A percentile compares a stretch with the other conserved stretches of the same genome.
phyloP scores from a whole-genome alignment of 2,113 vertebrate species.

The Mus pahari region DNA sequence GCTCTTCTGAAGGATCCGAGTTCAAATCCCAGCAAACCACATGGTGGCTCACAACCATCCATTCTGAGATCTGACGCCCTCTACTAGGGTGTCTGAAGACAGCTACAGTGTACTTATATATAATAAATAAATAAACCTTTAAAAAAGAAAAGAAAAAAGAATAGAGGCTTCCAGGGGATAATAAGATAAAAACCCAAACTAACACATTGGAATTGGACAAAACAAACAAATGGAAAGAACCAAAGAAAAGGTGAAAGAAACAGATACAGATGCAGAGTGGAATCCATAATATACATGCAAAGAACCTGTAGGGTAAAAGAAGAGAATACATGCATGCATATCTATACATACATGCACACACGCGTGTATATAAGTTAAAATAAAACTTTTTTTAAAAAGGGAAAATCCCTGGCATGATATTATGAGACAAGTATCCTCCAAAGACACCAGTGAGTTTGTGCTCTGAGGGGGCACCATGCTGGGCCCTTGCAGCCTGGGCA shows the following conservation, averaged over 20 bases:
- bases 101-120: too few species aligned
- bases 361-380: background rate
- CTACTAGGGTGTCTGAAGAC: too few species aligned
- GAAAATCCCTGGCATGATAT: background rate
- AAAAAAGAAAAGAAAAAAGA: too few species aligned
- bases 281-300: too few species aligned
- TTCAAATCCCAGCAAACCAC: too few species aligned
- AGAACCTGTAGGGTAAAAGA: background rate
- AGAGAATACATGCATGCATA: background rate
- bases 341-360: background rate
- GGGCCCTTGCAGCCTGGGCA: too few species aligned
- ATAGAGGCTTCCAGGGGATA: background rate
- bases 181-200: background rate
- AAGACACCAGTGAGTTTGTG: too few species aligned
- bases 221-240: background rate
- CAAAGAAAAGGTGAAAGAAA: background rate
- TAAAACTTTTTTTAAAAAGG: background rate
- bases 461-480: background rate
- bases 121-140: too few species aligned
- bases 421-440: background rate
- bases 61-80: too few species aligned
- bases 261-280: background rate
- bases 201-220: background rate
- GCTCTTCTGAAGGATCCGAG: too few species aligned
- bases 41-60: too few species aligned